A percentile compares a stretch with the other conserved stretches of the same genome.
Conservation (phyloP, 64 coral and sea anemone genomes). For the Astreopora myriophthalma region DNA sequence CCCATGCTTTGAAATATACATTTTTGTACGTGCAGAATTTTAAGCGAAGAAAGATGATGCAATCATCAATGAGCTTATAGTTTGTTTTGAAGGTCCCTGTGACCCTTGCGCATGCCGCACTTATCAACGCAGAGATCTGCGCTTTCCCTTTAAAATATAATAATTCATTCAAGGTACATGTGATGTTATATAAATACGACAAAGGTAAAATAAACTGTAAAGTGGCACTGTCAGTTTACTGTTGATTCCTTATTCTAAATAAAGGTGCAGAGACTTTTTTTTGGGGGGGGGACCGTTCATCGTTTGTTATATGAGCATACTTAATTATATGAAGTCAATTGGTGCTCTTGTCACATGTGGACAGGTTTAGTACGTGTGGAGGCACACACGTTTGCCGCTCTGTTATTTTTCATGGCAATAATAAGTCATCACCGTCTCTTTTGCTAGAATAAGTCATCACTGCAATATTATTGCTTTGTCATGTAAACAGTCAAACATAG, state of each 20-base stretch:
- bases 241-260: not conserved
- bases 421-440: not conserved
- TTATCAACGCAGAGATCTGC: no score
- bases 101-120: no score
- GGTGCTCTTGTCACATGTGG: not conserved
- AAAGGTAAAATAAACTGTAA: not conserved
- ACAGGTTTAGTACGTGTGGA: not conserved
- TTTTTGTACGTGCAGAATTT: no score
- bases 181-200: not conserved
- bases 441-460: not conserved
- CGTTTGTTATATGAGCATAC: no score
- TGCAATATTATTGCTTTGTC: not conserved
- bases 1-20: not conserved
- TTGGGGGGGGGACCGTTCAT: no score
- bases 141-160: not conserved
- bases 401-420: not conserved
- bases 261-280: not conserved
- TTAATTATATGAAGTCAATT: not conserved
- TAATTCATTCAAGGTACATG: not conserved
- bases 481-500: not conserved
- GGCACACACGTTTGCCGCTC: not conserved
- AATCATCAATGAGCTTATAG: no score
- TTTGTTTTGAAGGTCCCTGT: no score
- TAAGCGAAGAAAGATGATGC: no score
- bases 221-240: not conserved